A percentile compares a stretch with the other conserved stretches of the same genome.
These are phyloP conservation scores for Euwallacea fornicatus DNA, from an alignment of 1,140 invertebrate genomes.

Conservation along the genomic window DNA sequence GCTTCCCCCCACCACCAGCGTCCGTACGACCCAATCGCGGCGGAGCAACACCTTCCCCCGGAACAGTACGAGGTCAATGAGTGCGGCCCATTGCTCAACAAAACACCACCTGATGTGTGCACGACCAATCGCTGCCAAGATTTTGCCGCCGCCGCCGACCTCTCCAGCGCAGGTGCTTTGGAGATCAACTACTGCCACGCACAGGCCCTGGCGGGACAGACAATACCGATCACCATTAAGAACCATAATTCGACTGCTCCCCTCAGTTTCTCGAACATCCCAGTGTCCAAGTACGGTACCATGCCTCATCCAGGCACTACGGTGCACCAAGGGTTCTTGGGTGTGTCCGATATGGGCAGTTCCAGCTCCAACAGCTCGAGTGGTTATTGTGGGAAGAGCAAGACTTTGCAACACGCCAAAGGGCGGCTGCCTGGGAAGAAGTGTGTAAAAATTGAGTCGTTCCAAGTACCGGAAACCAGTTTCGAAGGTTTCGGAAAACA, in stretches of 20 bases:
- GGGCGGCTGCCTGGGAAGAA: constrained; percentile 44
- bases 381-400: constrained; percentile 50
- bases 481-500: constrained; percentile 48
- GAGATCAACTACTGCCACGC: constrained; percentile 41
- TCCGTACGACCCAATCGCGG: constrained; percentile 42
- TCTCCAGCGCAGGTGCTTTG: constrained; percentile 38
- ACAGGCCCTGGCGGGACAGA: constrained; percentile 48
- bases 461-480: constrained; percentile 49
- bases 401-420: constrained; percentile 50
- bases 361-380: constrained; percentile 50
- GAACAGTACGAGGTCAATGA: constrained; percentile 48
- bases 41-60: constrained; percentile 40
- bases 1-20: constrained; percentile 8
- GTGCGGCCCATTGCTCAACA: constrained; percentile 50
- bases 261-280: constrained; percentile 43
- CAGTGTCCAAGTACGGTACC: constrained; percentile 50
- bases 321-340: constrained; percentile 50
- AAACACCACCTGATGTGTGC: constrained; percentile 53
- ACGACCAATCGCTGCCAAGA: constrained; percentile 51
- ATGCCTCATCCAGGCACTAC: constrained; percentile 46
- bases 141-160: constrained; percentile 39
- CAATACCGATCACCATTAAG: constrained; percentile 52
- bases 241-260: constrained; percentile 44
- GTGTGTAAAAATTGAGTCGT: constrained; percentile 51
- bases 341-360: constrained; percentile 48